Conservation (phyloP, 2,797 vertebrate genomes). For the Rhyacichthys aspro region DNA sequence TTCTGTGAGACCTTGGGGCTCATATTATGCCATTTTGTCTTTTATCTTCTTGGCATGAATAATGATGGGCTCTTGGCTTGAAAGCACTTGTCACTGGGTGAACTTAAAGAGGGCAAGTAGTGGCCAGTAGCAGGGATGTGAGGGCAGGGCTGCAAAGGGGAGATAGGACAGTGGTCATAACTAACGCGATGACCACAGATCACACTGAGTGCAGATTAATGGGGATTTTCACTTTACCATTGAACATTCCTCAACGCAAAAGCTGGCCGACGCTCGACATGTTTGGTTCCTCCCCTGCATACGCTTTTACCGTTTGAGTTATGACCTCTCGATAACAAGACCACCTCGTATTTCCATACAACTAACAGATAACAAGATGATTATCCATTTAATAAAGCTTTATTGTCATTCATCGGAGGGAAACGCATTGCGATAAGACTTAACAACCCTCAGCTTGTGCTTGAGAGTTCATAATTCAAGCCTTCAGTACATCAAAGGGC, state of each 20-base stretch:
- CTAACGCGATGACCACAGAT: conserved; percentile 16
- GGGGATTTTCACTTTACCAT: neutral
- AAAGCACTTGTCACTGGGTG: conserved; percentile 27
- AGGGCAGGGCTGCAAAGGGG: conserved; percentile 24
- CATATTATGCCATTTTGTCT: conserved; percentile 30
- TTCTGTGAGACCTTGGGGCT: conserved; percentile 11
- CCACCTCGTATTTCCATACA: no score
- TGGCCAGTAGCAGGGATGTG: neutral
- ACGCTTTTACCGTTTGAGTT: conserved; percentile 20
- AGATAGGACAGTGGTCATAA: conserved; percentile 31
- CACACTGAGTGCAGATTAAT: neutral
- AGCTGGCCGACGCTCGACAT: neutral
- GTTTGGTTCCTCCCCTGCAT: neutral
- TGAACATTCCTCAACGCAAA: conserved; percentile 5
- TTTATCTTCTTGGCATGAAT: conserved; percentile 35
- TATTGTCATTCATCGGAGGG: neutral
- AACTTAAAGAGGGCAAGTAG: neutral
- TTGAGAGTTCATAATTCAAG: conserved; percentile 42
- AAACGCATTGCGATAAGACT: neutral
- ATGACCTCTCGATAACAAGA: conserved; percentile 23
- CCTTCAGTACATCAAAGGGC: conserved; percentile 5
- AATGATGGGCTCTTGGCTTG: conserved; percentile 36
- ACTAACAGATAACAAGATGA: neutral
- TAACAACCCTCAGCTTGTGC: neutral
- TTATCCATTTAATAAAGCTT: neutral